Evolutionary conservation across 2,113 vertebrate species (phyloP), one percentile per base, ranked within the genome.

Genomic region (Catharus minimus): DNA sequence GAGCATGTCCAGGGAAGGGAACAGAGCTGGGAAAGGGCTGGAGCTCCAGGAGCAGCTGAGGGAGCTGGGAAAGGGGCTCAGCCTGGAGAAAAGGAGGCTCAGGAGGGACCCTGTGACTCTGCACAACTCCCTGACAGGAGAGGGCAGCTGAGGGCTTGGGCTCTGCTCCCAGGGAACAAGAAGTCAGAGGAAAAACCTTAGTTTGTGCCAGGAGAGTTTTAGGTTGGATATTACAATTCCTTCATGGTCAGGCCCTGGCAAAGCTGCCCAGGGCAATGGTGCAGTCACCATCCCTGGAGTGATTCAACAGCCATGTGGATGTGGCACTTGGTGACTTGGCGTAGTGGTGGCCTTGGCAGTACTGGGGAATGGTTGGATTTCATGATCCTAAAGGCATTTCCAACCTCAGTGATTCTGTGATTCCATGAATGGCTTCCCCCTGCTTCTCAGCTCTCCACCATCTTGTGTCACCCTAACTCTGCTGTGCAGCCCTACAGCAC

Each of bases 141-240:
- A 3, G 41, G 24, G 5, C 41, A 69, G 24, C 16, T 0, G 0
- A 10, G 12, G 22, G 39, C 9, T 41, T 0, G 0, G 30, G 14
- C 21, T 71, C 7, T 50, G 52, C 9, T 57, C 24, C 13, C 36
- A 84, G 26, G 17, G 26, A 72, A 38, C 21, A 79, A 69, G 50
- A 49, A 41, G 13, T 6, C 15, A 32, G 50, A 50, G 11, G 17
- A 6, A 43, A 17, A 36, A 3, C 26, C 43, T 43, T 33, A 30
- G 11, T 36, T 13, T 49, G 26, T 32, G 5, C 36, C 50, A 64
- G 32, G 43, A 12, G 11, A 64, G 4, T 11, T 50, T 56, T 27
- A 43, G 36, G 14, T 23, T 64, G 43, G 23, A 24, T 18, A 56
- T 13, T 41, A 39, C 36, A 62, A 43, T 57, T 49, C 43, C 11